Conservation (phyloP, 2,797 vertebrate genomes). For the Nasua narica region DNA sequence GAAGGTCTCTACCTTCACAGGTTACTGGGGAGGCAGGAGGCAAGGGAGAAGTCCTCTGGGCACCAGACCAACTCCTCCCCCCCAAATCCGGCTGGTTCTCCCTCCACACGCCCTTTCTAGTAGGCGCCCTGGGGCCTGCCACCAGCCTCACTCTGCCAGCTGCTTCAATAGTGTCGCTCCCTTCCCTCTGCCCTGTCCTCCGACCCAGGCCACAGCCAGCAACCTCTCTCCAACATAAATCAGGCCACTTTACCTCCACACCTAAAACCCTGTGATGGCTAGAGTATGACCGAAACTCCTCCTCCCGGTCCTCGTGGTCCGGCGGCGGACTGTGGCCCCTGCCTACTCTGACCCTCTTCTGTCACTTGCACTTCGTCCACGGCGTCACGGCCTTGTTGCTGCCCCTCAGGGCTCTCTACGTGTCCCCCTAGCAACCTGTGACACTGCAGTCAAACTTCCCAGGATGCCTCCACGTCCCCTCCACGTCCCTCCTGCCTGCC, state of each 20-base stretch:
- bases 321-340: neutral
- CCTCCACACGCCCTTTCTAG: neutral
- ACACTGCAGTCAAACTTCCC: neutral
- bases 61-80: neutral
- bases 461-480: neutral
- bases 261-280: neutral
- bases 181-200: neutral
- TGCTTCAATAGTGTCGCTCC: neutral
- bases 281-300: neutral
- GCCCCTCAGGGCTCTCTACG: fast-evolving
- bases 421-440: neutral
- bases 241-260: neutral
- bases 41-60: neutral
- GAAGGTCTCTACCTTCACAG: neutral
- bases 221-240: neutral
- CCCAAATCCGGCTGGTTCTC: neutral
- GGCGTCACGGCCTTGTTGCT: neutral
- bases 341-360: neutral
- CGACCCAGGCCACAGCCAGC: neutral
- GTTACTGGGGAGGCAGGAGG: neutral
- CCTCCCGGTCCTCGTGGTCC: too few relatives aligned
- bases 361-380: too few relatives aligned
- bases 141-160: neutral
- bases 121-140: neutral
- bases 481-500: too few relatives aligned